Evolutionary conservation across 30 jellyfish, hydroid and myxozoan genomes (phyloP).

Genomic region (Aurelia aurita): DNA sequence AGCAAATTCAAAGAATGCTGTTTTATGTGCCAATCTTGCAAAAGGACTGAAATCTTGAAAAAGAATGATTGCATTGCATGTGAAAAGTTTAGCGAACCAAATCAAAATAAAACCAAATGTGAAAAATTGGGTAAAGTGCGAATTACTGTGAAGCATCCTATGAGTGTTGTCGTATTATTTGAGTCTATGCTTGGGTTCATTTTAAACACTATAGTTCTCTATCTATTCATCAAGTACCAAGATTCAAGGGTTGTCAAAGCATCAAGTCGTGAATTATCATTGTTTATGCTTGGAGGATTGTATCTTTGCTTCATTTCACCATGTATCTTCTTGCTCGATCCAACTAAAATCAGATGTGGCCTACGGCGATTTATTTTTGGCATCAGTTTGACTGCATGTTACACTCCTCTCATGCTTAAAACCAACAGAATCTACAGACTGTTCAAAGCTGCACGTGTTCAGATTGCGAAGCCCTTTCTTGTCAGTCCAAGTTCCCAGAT

Average conservation of each 20-base stretch:
- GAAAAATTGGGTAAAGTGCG: constrained; percentile 12
- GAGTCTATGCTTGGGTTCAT: constrained; percentile 37
- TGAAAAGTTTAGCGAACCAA: constrained; percentile 19
- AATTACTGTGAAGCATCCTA: neutral
- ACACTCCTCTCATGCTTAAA: constrained; percentile 86
- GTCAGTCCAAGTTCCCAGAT: constrained; percentile 83
- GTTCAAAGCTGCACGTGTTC: constrained; percentile 71
- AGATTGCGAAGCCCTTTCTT: constrained; percentile 46
- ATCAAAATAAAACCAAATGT: constrained; percentile 8
- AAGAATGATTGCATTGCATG: constrained; percentile 47
- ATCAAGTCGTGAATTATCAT: constrained; percentile 66
- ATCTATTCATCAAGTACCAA: constrained; percentile 37
- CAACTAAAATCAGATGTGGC: constrained; percentile 61
- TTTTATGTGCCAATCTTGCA: constrained; percentile 49
- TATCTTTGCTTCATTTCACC: constrained; percentile 70
- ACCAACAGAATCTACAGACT: constrained; percentile 84
- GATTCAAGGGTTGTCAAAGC: constrained; percentile 62
- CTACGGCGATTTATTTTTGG: constrained; percentile 77
- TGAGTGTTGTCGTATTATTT: constrained; percentile 18
- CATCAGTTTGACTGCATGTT: constrained; percentile 77
- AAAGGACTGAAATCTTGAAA: constrained; percentile 8
- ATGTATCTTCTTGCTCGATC: constrained; percentile 36
- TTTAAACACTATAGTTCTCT: constrained; percentile 27
- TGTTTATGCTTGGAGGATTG: constrained; percentile 51
- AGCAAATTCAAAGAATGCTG: constrained; percentile 50